phyloP scores from a whole-genome alignment of 2,797 vertebrate species.

The Spinus pinus region DNA sequence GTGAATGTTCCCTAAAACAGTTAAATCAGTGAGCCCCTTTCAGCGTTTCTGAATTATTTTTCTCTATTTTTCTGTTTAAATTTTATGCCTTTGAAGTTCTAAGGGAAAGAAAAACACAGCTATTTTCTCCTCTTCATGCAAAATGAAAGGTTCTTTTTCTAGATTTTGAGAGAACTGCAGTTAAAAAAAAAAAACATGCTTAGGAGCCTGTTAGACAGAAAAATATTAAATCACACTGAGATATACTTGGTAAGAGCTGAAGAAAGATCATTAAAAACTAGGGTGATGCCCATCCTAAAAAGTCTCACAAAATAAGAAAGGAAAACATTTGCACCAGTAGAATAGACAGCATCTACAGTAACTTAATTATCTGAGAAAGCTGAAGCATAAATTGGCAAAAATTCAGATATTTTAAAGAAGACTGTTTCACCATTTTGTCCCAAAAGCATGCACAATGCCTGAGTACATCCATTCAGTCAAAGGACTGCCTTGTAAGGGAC shows the following conservation, averaged over 20 bases:
- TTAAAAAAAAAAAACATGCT: neutral
- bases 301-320: neutral
- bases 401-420: neutral
- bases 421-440: neutral
- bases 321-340: neutral
- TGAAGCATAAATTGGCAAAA: neutral
- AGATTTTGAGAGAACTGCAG: neutral
- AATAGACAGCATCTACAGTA: neutral
- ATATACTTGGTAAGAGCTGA: neutral
- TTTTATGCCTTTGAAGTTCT: neutral
- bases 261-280: neutral
- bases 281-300: neutral
- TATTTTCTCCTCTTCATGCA: neutral
- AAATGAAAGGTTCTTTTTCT: neutral
- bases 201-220: neutral
- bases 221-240: neutral
- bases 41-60: neutral
- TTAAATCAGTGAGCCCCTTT: constrained; percentile 21
- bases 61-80: neutral
- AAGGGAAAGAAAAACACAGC: neutral
- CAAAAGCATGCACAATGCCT: neutral
- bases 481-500: neutral
- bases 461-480: neutral
- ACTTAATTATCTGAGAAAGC: neutral
- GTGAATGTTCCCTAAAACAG: constrained; percentile 17